These are phyloP conservation scores for Geotrupes spiniger DNA, from an alignment of 2,888 invertebrate species.

Conservation along the genomic window DNA sequence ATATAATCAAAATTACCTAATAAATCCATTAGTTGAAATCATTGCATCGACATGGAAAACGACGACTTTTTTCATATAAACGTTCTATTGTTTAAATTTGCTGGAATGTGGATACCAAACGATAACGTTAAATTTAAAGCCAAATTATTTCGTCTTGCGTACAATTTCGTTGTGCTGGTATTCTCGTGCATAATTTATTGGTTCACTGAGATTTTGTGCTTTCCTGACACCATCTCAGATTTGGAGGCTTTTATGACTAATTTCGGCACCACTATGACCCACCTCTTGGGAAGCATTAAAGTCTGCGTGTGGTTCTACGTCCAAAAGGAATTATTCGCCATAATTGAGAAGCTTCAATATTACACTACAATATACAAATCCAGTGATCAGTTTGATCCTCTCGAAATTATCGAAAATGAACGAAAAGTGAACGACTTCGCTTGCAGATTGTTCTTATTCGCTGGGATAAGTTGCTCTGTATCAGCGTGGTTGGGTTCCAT, in stretches of 20 bases:
- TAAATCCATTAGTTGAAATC: background rate
- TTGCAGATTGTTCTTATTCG: slow-evolving; percentile 21
- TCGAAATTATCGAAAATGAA: slow-evolving; percentile 22
- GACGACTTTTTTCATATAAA: slow-evolving; percentile 23
- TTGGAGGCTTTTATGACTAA: slow-evolving; percentile 28
- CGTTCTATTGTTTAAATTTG: slow-evolving; percentile 20
- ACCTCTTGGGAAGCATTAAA: slow-evolving; percentile 26
- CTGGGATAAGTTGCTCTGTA: slow-evolving; percentile 23
- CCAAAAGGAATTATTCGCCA: slow-evolving; percentile 21
- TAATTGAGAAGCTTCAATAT: slow-evolving; percentile 23
- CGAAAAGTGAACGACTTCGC: slow-evolving; percentile 24
- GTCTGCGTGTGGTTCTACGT: slow-evolving; percentile 28
- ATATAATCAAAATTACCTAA: background rate
- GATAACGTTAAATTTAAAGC: background rate
- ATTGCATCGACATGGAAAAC: slow-evolving; percentile 1
- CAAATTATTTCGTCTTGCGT: slow-evolving; percentile 9
- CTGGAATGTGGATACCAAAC: slow-evolving; percentile 23
- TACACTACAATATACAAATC: slow-evolving; percentile 21
- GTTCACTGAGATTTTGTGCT: slow-evolving; percentile 25
- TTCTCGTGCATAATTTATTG: slow-evolving; percentile 27
- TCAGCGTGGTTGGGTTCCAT: slow-evolving; percentile 22
- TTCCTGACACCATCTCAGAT: slow-evolving; percentile 18
- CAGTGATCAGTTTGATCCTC: slow-evolving; percentile 24
- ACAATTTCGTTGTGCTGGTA: slow-evolving; percentile 17
- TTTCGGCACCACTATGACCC: slow-evolving; percentile 29